Conservation (phyloP, 2,888 invertebrate genomes). For the Thera britannica region DNA sequence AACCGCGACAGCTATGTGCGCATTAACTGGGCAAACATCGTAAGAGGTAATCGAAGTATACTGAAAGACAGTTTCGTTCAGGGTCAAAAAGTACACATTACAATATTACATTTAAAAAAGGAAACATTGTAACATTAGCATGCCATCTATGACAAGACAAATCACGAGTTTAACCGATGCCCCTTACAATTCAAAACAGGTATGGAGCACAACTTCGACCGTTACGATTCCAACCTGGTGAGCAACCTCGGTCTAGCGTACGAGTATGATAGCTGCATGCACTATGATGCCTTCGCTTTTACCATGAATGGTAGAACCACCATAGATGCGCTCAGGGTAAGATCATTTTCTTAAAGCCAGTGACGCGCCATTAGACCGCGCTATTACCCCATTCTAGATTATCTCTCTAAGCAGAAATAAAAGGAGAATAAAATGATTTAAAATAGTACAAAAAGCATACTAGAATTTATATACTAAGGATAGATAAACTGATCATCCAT, state of each 20-base stretch:
- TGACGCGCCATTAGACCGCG: background rate
- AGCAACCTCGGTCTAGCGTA: conserved; percentile 85
- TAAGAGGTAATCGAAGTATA: background rate
- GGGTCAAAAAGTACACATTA: too few species aligned
- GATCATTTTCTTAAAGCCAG: background rate
- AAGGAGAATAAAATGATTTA: too few species aligned
- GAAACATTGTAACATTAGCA: too few species aligned
- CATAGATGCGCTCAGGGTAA: conserved; percentile 76
- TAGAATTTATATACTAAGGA: too few species aligned
- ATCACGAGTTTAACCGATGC: too few species aligned
- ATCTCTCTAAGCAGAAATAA: too few species aligned
- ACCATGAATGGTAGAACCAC: conserved; percentile 85
- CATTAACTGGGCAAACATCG: conserved; percentile 88
- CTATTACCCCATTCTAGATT: background rate
- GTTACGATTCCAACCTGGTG: conserved; percentile 78
- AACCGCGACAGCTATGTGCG: conserved; percentile 77
- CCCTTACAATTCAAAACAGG: conserved; percentile 34
- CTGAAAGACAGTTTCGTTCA: background rate
- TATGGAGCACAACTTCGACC: conserved; percentile 72
- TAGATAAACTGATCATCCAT: too few species aligned
- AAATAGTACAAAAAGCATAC: too few species aligned
- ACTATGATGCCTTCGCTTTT: conserved; percentile 86
- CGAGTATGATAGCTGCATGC: conserved; percentile 88
- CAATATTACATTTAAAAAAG: too few species aligned
- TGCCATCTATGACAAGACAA: too few species aligned